Base-by-base conservation (phyloP, 64 coral and sea anemone genomes). In the Pocillopora damicornis region DNA sequence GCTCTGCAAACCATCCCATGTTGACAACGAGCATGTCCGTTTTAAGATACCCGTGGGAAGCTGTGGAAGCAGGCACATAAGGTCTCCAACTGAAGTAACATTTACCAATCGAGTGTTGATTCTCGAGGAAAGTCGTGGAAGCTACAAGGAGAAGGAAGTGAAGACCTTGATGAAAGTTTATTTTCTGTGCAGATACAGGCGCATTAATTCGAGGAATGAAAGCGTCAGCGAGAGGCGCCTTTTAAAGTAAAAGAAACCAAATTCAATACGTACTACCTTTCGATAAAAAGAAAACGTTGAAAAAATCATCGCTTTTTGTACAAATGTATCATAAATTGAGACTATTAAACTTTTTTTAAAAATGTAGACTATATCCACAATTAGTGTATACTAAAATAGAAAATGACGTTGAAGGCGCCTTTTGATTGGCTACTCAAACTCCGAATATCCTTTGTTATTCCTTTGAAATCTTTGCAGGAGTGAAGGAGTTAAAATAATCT, bases 31-130 rank as follows among this genome's bases (percentile, higher is more conserved):
- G 9, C 81, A 84, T 72, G 81, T 84, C 81, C n/a, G 35, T 25
- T 84, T 84, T 72, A 71, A 72, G 0, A 20, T 84, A 17, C 81
- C 63, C 20, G 36, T 57, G 37, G 81, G 81, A 18, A 42, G 63
- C 38, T 84, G 81, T 65, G 81, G 81, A 15, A 84, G 81, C 64
- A 84, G 38, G 64, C 81, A 84, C 18, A 84, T 84, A 15, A 73
- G 37, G 8, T 72, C 64, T 11, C 42, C 64, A 85, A 85, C 37
- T 9, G 42, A 71, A 72, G 37, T 85, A 18, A 73, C 57, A 37
- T 85, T 85, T 22, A 57, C 36, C 81, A 85, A 85, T 20, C 35
- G 42, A 26, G 65, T 85, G 64, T 73, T 72, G 10, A 72, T 85
- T 85, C 63, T 85, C 11, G 58, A 73, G 37, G 58, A 85, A 18